These are phyloP conservation scores for Girardinichthys multiradiatus DNA, from an alignment of 2,113 vertebrate genomes.

Conservation along the genomic window DNA sequence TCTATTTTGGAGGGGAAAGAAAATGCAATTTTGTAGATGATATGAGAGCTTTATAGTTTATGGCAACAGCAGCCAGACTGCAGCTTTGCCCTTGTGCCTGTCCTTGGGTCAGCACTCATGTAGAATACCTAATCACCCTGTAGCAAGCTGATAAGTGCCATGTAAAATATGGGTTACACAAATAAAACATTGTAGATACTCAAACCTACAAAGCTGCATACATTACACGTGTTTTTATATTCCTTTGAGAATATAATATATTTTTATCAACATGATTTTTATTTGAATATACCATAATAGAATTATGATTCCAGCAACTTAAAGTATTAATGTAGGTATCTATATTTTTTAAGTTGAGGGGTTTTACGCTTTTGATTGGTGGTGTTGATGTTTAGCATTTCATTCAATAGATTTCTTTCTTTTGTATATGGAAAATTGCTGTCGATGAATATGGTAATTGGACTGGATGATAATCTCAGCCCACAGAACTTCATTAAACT, in stretches of 20 bases:
- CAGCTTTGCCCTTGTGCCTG: constrained; percentile 6
- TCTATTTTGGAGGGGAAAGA: neutral
- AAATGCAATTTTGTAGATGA: neutral
- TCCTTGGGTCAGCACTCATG: constrained; percentile 2
- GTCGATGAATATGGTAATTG: neutral
- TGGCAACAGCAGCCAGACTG: neutral
- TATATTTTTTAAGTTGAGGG: too few relatives aligned
- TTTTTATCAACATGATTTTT: too few relatives aligned
- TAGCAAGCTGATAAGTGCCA: constrained; percentile 8
- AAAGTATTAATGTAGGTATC: too few relatives aligned
- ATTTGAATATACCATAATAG: too few relatives aligned
- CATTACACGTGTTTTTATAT: neutral
- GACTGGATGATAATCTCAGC: neutral
- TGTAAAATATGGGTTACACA: neutral
- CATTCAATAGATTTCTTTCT: neutral
- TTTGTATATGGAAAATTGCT: neutral
- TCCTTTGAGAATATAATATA: too few relatives aligned
- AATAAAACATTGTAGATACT: neutral
- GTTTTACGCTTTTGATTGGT: neutral
- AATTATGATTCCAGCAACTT: too few relatives aligned
- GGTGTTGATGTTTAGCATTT: neutral
- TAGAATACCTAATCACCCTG: constrained; percentile 16
- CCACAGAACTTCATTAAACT: neutral
- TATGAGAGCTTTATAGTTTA: neutral
- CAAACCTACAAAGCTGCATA: neutral